Evolutionary conservation across 2,797 vertebrate genomes (phyloP).

Genomic region (Phyllotis vaccarum): DNA sequence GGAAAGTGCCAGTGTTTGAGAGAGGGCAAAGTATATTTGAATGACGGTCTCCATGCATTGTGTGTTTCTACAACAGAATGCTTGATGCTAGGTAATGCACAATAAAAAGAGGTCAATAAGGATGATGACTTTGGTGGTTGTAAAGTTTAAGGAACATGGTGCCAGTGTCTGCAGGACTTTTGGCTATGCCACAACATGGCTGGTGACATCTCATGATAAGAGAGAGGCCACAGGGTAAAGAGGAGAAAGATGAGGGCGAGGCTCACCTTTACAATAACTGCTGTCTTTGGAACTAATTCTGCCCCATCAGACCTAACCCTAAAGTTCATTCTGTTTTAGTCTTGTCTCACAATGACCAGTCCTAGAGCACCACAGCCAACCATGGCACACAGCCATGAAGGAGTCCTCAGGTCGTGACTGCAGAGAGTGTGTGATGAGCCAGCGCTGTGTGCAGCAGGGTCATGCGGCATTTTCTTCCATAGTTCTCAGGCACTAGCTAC

Average conservation of each 20-base stretch:
- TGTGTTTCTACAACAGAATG: neutral
- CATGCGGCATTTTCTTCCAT: constrained; percentile 64
- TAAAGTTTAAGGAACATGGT: neutral
- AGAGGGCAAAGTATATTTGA: neutral
- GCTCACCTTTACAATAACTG: neutral
- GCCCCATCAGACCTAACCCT: neutral
- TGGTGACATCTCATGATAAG: neutral
- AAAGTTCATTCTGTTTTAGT: neutral
- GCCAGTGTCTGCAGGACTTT: neutral
- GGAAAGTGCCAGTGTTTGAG: neutral
- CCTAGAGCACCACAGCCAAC: neutral
- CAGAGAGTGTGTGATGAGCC: constrained; percentile 53
- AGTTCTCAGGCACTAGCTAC: constrained; percentile 21
- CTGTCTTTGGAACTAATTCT: neutral
- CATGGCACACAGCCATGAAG: constrained; percentile 23
- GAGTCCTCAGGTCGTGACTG: neutral
- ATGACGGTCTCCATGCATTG: neutral
- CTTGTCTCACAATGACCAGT: neutral
- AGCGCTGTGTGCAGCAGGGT: constrained; percentile 55
- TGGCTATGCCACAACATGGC: neutral
- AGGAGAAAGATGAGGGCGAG: too few species aligned
- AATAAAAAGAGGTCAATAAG: neutral
- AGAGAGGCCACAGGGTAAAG: neutral
- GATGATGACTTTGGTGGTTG: neutral
- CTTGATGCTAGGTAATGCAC: neutral